These are phyloP conservation scores for Parthenolecanium corni DNA, from an alignment of 2,888 invertebrate genomes.

Conservation along the genomic window DNA sequence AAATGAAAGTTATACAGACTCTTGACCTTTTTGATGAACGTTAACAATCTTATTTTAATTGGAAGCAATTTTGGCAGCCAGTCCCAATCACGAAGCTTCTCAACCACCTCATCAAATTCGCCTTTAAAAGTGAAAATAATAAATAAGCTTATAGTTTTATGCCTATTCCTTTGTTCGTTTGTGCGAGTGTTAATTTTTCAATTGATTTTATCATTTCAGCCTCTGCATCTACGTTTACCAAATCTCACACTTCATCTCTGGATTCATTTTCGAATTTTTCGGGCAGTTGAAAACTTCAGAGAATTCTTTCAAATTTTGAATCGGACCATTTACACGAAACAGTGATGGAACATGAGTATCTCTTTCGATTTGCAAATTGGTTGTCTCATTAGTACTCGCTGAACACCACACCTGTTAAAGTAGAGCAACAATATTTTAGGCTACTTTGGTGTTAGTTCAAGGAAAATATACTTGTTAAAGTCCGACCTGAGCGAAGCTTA, in stretches of 20 bases:
- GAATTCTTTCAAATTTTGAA: constrained; percentile 77
- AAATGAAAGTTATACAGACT: no score
- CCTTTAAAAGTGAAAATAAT: no score
- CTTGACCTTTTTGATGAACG: no score
- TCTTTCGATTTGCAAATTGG: constrained; percentile 73
- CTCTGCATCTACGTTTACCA: constrained; percentile 47
- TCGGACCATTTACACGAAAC: constrained; percentile 72
- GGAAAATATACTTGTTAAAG: no score
- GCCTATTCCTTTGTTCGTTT: no score
- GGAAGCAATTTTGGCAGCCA: no score
- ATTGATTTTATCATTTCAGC: background rate
- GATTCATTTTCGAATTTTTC: constrained; percentile 69
- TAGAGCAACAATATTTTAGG: no score
- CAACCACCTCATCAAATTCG: no score
- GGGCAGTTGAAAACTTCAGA: constrained; percentile 66
- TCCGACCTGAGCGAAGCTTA: constrained; percentile 81
- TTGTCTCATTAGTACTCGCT: constrained; percentile 71
- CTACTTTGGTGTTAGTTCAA: no score
- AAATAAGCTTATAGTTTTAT: no score
- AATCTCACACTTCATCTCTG: constrained; percentile 69
- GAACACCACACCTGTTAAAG: constrained; percentile 72
- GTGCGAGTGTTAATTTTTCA: background rate
- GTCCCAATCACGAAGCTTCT: no score
- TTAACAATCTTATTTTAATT: no score
- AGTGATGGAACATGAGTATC: constrained; percentile 85